Conservation (phyloP, 2,797 vertebrate genomes). For the Mareca strepera region DNA sequence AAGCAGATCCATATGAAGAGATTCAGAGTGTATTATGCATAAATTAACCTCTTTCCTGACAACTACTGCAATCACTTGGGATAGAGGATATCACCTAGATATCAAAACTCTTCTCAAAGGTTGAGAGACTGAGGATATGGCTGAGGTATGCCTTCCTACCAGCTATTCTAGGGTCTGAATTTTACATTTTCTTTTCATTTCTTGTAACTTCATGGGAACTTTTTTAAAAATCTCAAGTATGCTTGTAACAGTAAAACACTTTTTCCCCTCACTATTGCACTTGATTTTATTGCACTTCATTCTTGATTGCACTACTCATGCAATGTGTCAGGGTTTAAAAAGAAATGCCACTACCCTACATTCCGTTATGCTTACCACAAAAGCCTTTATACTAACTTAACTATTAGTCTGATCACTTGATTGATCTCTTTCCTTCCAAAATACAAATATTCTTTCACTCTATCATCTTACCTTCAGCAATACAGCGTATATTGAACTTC, state of each 20-base stretch:
- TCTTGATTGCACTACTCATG: neutral
- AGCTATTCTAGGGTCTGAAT: neutral
- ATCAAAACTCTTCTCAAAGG: neutral
- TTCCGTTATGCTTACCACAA: neutral
- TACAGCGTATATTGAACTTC: neutral
- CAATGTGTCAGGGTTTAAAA: neutral
- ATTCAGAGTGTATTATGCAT: neutral
- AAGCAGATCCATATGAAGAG: neutral
- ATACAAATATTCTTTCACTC: neutral
- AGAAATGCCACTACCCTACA: neutral
- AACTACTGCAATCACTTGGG: neutral
- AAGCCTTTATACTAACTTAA: neutral
- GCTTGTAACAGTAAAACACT: neutral
- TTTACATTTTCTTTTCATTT: neutral
- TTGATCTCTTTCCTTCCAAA: neutral
- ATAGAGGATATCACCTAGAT: neutral
- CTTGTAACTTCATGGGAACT: neutral
- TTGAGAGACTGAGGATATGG: neutral
- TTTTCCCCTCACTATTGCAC: neutral
- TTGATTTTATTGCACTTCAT: neutral
- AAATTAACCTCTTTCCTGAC: neutral
- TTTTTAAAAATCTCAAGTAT: neutral
- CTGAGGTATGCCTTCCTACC: neutral
- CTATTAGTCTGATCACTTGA: neutral
- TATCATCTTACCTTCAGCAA: neutral